phyloP scores from a whole-genome alignment of 64 coral and sea anemone species.

The Porites australiensis region DNA sequence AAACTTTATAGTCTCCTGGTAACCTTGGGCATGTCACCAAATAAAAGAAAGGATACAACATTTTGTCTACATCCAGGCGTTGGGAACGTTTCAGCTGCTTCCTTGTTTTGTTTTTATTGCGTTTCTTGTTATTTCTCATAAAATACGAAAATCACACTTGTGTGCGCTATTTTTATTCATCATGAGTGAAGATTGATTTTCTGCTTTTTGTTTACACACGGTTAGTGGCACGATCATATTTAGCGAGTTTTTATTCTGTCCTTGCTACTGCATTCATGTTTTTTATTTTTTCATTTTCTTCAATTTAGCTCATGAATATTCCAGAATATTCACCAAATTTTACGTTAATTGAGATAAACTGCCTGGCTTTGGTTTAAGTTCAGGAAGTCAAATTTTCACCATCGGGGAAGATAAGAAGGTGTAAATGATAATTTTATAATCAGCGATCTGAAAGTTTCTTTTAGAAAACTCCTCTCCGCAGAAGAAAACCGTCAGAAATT shows the following conservation, averaged over 20 bases:
- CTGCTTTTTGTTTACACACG: constrained; percentile 49
- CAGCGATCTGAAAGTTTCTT: not conserved
- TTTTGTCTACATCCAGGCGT: not conserved
- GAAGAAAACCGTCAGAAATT: constrained; percentile 52
- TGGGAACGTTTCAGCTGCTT: constrained; percentile 30
- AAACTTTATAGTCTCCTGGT: not conserved
- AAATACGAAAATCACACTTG: constrained; percentile 12
- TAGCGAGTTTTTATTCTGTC: constrained; percentile 1
- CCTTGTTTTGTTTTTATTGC: constrained; percentile 18
- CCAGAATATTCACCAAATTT: constrained; percentile 79
- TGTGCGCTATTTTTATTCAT: constrained; percentile 10
- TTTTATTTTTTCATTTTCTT: not conserved
- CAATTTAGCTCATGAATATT: constrained; percentile 88
- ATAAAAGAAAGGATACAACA: not conserved
- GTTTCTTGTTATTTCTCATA: not conserved
- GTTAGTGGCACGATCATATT: constrained; percentile 3
- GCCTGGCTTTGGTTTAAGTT: not conserved
- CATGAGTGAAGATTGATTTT: constrained; percentile 29
- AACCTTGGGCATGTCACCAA: constrained; percentile 3
- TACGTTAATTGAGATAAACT: constrained; percentile 60
- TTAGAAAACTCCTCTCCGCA: not conserved
- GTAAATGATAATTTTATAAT: constrained; percentile 31
- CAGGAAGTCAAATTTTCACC: constrained; percentile 32
- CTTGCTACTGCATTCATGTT: not conserved
- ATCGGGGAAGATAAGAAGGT: not conserved